Evolutionary conservation across 2,888 invertebrate genomes (phyloP), one percentile per base, ranked within the genome.

Genomic region (Schizotus pectinicornis): DNA sequence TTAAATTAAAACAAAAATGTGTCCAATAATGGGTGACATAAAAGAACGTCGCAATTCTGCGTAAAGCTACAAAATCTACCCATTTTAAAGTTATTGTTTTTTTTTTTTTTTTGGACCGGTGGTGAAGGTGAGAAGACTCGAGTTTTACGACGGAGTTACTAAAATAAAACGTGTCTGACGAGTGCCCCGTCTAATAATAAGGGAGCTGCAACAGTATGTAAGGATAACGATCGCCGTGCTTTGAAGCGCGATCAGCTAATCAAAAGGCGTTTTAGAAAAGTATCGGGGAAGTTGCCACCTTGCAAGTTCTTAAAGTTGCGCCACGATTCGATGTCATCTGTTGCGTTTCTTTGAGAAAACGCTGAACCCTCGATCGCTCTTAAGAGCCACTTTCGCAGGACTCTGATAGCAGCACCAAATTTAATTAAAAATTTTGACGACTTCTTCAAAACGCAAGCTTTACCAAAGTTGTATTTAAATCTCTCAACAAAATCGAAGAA

Each of bases 161-260:
- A 37, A 45, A 50, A 56, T 39, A 46, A 47, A 57, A 67, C 69
- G 69, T 69, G 69, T 65, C 60, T 42, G 43, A 50, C 45, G 58
- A 61, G 51, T 39, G 65, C 63, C 64, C 34, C 54, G 53, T 60
- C 67, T 65, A 69, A 69, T 67, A 56, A 67, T 22, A 43, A 52
- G 59, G 65, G 63, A 64, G 59, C 62, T 64, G 61, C 62, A 64
- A 66, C 62, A 61, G 59, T 63, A 60, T 62, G 61, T 67, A 63
- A 64, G 65, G 54, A 69, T 69, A 69, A 69, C 67, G 67, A 69
- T 56, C 57, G 56, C 38, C 69, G 69, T 69, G 69, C 62, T 53
- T 41, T 13, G 61, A 66, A 54, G 41, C 53, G 51, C 51, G 61
- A 59, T 59, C 43, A 60, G 64, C 69, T 57, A 69, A 69, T 69